A percentile compares a stretch with the other conserved stretches of the same genome.
These are phyloP conservation scores for Cephalopachus bancanus DNA, from an alignment of 2,797 vertebrate genomes.

Conservation along the genomic window DNA sequence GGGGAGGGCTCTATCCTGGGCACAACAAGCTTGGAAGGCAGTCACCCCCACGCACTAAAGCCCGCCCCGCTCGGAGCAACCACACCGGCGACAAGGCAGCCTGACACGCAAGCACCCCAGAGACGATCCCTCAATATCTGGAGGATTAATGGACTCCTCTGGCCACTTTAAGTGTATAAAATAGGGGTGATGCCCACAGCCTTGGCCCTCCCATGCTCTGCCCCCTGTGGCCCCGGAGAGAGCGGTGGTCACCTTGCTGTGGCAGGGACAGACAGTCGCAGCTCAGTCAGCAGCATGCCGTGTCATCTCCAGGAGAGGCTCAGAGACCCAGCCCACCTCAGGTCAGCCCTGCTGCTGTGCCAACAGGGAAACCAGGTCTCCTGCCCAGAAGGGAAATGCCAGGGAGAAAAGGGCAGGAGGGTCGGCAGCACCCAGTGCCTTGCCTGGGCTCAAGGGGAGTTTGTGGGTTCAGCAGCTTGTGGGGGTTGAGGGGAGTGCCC, in stretches of 20 bases:
- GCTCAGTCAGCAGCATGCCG: neutral
- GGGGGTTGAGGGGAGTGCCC: neutral
- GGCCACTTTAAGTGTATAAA: slow-evolving; percentile 60
- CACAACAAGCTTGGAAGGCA: no score
- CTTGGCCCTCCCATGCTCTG: neutral
- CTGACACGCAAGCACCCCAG: neutral
- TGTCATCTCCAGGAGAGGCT: neutral
- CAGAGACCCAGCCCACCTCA: neutral
- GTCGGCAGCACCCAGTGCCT: fast-evolving
- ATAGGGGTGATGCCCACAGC: neutral
- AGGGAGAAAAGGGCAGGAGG: neutral
- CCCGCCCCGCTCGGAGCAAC: neutral
- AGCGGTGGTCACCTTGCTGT: fast-evolving
- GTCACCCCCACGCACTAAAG: fast-evolving
- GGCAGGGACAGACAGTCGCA: neutral
- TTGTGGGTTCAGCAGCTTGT: neutral
- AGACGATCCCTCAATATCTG: neutral
- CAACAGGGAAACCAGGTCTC: neutral
- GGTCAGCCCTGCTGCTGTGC: neutral
- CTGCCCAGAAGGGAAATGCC: neutral
- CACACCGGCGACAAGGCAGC: neutral
- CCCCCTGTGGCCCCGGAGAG: neutral
- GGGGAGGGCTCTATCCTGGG: neutral
- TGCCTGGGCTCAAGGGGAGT: no score
- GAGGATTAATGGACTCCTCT: slow-evolving; percentile 72